Base-by-base conservation (phyloP, 2,888 invertebrate species). In the Peribatodes rhomboidaria region DNA sequence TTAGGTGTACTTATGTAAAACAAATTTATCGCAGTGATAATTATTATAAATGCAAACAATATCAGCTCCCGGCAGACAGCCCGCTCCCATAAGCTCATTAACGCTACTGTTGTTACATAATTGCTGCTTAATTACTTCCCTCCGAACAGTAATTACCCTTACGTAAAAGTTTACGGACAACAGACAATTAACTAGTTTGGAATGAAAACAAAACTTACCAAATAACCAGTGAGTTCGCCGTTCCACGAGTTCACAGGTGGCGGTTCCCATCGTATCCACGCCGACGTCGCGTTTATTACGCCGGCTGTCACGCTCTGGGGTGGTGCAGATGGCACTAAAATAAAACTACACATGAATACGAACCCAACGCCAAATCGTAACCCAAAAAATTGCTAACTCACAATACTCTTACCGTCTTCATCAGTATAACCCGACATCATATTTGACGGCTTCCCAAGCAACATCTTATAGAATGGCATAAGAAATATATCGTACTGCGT, bases 391-490 rank as follows among this genome's bases (percentile, higher is more conserved):
- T 27, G 27, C 54, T 10, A 64, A 42, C 8, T 33, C 39, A 20
- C 41, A 46, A 31, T 7, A 10, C 37, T 18, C 89, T 90, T 81
- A 95, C 95, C 95, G 85, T 98, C 98, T 91, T 98, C 98, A 67
- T 96, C 94, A 0, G 98, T 98, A 72, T 95, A 96, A 20, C 97
- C 97, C 13, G 96, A 94, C 90, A 97, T 96, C 7, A 97, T 97
- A 92, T 99, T 99, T 58, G 98, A 98, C 11, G 98, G 98, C 80
- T 97, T 97, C 6, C 99, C 99, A 82, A 99, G 96, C 68, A 98
- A 94, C 71, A 95, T 96, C 84, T 96, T 96, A 86, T 96, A 98
- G 87, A 97, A 98, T 0, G 98, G 98, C 79, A 97, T 96, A 64
- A 98, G 94, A 84, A 98, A 98, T 80, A 99, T 96, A 87, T 98